A percentile compares a stretch with the other conserved stretches of the same genome.
These are phyloP conservation scores for Gymnocephalus cernua DNA, from an alignment of 2,113 vertebrate genomes.

Conservation along the genomic window DNA sequence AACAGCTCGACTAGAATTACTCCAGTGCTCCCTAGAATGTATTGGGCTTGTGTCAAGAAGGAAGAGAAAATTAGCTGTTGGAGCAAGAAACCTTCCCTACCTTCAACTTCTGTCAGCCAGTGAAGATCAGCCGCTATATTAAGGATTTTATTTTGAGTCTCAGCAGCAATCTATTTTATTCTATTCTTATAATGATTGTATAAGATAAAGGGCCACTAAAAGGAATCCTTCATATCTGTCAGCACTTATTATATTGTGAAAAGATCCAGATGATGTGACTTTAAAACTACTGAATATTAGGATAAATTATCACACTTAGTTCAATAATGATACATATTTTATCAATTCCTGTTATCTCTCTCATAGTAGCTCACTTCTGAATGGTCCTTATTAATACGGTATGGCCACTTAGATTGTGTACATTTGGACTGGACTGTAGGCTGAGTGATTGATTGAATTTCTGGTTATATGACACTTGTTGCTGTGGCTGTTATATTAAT, in stretches of 20 bases:
- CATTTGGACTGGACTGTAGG: not conserved
- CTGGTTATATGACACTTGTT: not conserved
- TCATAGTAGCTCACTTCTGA: not conserved
- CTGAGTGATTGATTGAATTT: not conserved
- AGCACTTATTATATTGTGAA: not conserved
- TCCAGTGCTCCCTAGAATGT: conserved; percentile 30
- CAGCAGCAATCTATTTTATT: conserved; percentile 24
- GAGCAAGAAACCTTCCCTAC: conserved; percentile 25
- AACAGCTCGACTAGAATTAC: conserved; percentile 57
- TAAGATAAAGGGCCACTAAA: conserved; percentile 39
- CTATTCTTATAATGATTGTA: conserved; percentile 13
- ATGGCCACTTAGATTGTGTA: not conserved
- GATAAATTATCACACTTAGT: not conserved
- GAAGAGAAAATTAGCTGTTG: conserved; percentile 56
- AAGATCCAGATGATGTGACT: not conserved
- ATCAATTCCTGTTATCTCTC: not conserved
- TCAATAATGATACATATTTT: not conserved
- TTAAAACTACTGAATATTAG: not conserved
- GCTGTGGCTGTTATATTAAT: not conserved
- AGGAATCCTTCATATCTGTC: conserved; percentile 23
- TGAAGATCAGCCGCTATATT: conserved; percentile 22
- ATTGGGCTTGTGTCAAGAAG: conserved; percentile 46
- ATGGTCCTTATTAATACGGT: not conserved
- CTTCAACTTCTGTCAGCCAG: conserved; percentile 30
- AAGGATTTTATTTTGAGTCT: conserved; percentile 28